Percentiles rank a stretch among this genome's conserved stretches.
phyloP scores from a whole-genome alignment of 2,888 invertebrate species.

The Tinea trinotella region DNA sequence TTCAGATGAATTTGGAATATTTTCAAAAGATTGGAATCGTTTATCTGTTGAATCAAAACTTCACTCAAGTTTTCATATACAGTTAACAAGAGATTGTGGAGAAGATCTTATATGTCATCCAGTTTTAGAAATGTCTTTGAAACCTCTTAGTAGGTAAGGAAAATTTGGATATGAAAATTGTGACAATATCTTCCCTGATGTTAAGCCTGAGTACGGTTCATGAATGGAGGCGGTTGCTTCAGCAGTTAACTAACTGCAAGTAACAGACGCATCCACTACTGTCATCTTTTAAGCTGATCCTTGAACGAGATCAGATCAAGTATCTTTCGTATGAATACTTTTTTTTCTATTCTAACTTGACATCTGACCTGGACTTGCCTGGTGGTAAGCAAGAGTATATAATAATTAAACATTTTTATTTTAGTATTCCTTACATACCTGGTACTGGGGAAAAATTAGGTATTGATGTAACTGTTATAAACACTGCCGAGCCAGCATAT shows the following conservation, averaged over 20 bases:
- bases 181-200: no score
- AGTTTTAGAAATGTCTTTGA: constrained; percentile 48
- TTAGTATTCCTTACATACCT: constrained; percentile 34
- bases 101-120: constrained; percentile 66
- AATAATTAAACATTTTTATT: constrained; percentile 9
- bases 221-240: no score
- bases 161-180: no score
- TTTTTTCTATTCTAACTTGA: no score
- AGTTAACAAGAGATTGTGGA: constrained; percentile 66
- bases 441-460: constrained; percentile 44
- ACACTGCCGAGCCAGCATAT: constrained; percentile 55
- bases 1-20: background rate
- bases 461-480: constrained; percentile 35
- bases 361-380: background rate
- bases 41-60: constrained; percentile 42
- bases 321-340: no score
- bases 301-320: no score
- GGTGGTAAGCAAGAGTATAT: no score
- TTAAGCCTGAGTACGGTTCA: no score
- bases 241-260: no score
- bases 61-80: constrained; percentile 43
- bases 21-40: background rate
- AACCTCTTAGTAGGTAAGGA: constrained; percentile 43
- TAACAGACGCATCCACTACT: no score
- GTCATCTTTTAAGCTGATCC: no score